Evolutionary conservation across 2,888 invertebrate genomes (phyloP), one percentile per base, ranked within the genome.

Genomic region (Elegia similella): DNA sequence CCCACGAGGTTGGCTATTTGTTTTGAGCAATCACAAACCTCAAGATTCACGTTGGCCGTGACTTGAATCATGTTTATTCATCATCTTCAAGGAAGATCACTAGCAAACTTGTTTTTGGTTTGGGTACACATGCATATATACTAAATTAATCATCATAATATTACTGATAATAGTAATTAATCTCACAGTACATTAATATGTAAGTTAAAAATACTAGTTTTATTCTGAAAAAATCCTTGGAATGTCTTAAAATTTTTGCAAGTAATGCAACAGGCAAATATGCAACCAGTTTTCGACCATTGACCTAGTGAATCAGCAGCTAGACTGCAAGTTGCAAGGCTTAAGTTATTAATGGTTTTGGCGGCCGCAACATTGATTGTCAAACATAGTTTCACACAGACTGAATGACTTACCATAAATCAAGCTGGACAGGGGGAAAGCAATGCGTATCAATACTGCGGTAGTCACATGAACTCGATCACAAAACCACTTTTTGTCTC

Each of bases 401-500:
- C 69, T 67, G 69, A 75, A 74, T 76, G 73, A 78, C 82, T 82
- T 78, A 84, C 89, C 88, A 86, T 87, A 82, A 84, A 87, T 86
- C 77, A 82, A 81, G 72, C 73, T 70, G 77, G 73, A 74, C 76
- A 74, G 78, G 76, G 81, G 82, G 75, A 81, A 84, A 84, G 81
- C 83, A 79, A 74, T 66, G 73, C 72, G 75, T 80, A 81, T 81
- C 78, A 80, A 81, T 80, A 82, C 80, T 80, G 79, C 82, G 73
- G 77, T 75, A 80, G 78, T 82, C 80, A 83, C 83, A 80, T 82
- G 76, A 78, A 84, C 80, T 78, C 80, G 74, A 82, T 80, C 80
- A 84, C 80, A 84, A 80, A 82, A 80, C 76, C 72, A 82, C 83
- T 82, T 82, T 81, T 83, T 87, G 80, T 84, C 73, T 75, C 77